Base-by-base conservation (phyloP, 2,888 invertebrate genomes). In the Pyralis farinalis region DNA sequence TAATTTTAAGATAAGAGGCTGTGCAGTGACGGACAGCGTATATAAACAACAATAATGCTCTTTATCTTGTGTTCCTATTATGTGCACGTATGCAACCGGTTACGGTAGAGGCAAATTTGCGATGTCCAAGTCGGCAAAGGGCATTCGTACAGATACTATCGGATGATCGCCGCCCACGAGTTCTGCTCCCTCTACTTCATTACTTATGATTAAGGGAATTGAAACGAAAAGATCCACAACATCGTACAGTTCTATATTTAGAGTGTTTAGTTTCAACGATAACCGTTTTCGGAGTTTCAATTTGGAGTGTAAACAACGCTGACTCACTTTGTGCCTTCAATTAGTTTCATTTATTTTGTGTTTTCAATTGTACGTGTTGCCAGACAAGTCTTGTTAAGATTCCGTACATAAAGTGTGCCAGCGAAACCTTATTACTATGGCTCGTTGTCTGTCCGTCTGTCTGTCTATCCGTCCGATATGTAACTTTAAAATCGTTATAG, bases 111-210 rank as follows among this genome's bases (percentile, higher is more conserved):
- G 45, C 42, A 43, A 46, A 49, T 47, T 48, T 53, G 50, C 40
- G 40, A 44, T 51, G 51, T 62, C 16, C 57, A 55, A 61, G 54
- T 58, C 51, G 52, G 57, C 57, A 53, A 59, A 61, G 56, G 63
- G 67, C 63, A 67, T 56, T 53, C 49, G 55, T 57, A 52, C 49
- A 69, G 74, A 78, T 78, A 78, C 63, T 53, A 76, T 77, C 71
- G 59, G 67, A 64, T 72, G 73, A 79, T 74, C 62, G 56, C 53
- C 72, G 70, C 80, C 82, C 71, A 77, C 82, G 67, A 72, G 55
- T 2, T 16, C 60, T 63, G 62, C 62, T 58, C 63, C 63, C 62
- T 66, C 66, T 66, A 72, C 69, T 70, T 71, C 64, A 71, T 80
- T 73, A 71, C 69, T 74, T 76, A 69, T 67, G 67, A 71, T 75